Percentiles rank a stretch among this genome's conserved stretches.
phyloP scores from a whole-genome alignment of 2,888 invertebrate species.

The Drosophila maculinotata region DNA sequence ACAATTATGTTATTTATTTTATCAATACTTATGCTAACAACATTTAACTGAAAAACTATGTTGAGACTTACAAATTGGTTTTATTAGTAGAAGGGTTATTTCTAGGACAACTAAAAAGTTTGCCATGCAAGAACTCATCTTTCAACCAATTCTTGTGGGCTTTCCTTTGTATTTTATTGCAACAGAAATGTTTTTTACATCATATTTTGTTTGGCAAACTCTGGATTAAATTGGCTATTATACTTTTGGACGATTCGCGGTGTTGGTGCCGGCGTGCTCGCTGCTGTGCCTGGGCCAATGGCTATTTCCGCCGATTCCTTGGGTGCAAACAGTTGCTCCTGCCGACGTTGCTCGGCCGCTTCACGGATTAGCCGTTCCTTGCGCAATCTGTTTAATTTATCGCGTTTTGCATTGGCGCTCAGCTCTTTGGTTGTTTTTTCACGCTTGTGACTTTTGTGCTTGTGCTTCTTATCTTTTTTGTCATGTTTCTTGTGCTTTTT shows the following conservation, averaged over 20 bases:
- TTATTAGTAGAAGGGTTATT: too few relatives aligned
- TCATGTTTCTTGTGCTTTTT: slow-evolving; percentile 44
- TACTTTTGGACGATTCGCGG: slow-evolving; percentile 90
- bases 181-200: slow-evolving; percentile 33
- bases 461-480: slow-evolving; percentile 62
- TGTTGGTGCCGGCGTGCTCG: slow-evolving; percentile 51
- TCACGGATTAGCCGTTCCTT: slow-evolving; percentile 90
- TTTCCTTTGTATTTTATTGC: too few relatives aligned
- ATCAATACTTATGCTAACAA: too few relatives aligned
- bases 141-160: too few relatives aligned
- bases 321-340: slow-evolving; percentile 89
- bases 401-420: slow-evolving; percentile 63
- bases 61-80: too few relatives aligned
- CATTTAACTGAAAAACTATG: background rate
- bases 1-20: too few relatives aligned
- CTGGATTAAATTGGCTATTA: slow-evolving; percentile 98
- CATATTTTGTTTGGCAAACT: slow-evolving; percentile 92
- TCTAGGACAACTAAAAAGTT: too few relatives aligned
- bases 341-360: slow-evolving; percentile 89
- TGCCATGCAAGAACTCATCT: too few relatives aligned
- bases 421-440: slow-evolving; percentile 31
- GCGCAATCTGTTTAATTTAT: slow-evolving; percentile 78
- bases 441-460: slow-evolving; percentile 48
- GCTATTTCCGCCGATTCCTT: slow-evolving; percentile 83
- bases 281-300: slow-evolving; percentile 9